Conservation (phyloP, 1,140 invertebrate species). For the Andricus grossulariae region DNA sequence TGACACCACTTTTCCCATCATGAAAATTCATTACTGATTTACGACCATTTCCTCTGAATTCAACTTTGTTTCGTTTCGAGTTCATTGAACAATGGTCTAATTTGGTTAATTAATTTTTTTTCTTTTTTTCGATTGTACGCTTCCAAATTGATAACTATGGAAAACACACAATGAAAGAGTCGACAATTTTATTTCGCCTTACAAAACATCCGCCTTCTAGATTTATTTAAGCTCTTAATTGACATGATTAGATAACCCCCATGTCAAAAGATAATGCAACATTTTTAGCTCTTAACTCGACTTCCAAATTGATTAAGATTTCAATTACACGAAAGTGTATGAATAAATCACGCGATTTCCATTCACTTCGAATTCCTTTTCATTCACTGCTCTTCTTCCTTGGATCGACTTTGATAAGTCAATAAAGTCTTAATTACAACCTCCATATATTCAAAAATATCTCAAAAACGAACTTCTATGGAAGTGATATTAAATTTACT, state of each 20-base stretch:
- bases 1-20: background rate
- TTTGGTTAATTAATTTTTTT: too few species aligned
- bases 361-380: background rate
- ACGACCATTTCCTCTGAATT: background rate
- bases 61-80: background rate
- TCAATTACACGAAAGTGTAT: slow-evolving; percentile 22
- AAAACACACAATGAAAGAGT: too few species aligned
- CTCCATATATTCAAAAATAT: too few species aligned
- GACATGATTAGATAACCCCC: slow-evolving; percentile 25
- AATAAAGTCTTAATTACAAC: too few species aligned
- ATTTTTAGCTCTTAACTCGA: background rate
- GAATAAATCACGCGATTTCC: background rate
- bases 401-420: too few species aligned
- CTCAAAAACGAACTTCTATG: too few species aligned
- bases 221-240: slow-evolving; percentile 17
- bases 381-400: background rate
- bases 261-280: slow-evolving; percentile 22
- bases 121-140: too few species aligned
- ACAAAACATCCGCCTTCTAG: slow-evolving; percentile 18
- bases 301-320: slow-evolving; percentile 22
- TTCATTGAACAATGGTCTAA: too few species aligned
- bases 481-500: too few species aligned
- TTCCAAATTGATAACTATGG: too few species aligned
- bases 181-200: background rate
- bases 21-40: slow-evolving; percentile 5